These are phyloP conservation scores for Tetraneura akinire DNA, from an alignment of 1,140 invertebrate species.

Conservation along the genomic window DNA sequence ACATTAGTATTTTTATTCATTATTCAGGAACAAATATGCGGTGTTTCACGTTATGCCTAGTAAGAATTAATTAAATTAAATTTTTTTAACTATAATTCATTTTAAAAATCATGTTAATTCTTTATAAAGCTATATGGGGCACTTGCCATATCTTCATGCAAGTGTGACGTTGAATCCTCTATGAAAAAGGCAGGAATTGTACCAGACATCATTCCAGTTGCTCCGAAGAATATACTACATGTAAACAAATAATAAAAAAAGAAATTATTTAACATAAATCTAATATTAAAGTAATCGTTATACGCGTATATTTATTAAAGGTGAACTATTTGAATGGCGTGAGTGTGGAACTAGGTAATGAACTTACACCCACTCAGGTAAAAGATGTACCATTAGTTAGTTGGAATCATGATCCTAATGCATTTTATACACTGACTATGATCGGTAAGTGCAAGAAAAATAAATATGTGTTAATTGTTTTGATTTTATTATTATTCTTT, in stretches of 20 bases:
- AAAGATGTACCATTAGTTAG: slow-evolving; percentile 68
- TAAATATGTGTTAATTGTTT: no score
- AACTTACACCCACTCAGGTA: slow-evolving; percentile 73
- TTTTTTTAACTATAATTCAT: neutral
- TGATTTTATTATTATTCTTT: no score
- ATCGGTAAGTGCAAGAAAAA: slow-evolving; percentile 60
- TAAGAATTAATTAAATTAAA: no score
- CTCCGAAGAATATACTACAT: slow-evolving; percentile 63
- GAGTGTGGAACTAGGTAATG: slow-evolving; percentile 69
- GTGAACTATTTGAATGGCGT: slow-evolving; percentile 66
- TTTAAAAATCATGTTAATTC: neutral
- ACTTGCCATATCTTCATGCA: neutral
- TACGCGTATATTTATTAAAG: slow-evolving; percentile 53
- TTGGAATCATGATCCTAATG: slow-evolving; percentile 65
- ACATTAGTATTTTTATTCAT: neutral
- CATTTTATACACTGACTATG: slow-evolving; percentile 78
- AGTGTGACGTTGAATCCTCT: neutral
- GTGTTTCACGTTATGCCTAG: no score
- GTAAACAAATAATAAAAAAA: slow-evolving; percentile 55
- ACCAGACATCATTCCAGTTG: slow-evolving; percentile 70
- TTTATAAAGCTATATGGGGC: neutral
- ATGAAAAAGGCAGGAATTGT: slow-evolving; percentile 62
- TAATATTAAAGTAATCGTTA: neutral
- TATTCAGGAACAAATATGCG: no score
- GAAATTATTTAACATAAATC: neutral